Conservation (phyloP, 2,797 vertebrate species). For the Hafferia zeledoni region DNA sequence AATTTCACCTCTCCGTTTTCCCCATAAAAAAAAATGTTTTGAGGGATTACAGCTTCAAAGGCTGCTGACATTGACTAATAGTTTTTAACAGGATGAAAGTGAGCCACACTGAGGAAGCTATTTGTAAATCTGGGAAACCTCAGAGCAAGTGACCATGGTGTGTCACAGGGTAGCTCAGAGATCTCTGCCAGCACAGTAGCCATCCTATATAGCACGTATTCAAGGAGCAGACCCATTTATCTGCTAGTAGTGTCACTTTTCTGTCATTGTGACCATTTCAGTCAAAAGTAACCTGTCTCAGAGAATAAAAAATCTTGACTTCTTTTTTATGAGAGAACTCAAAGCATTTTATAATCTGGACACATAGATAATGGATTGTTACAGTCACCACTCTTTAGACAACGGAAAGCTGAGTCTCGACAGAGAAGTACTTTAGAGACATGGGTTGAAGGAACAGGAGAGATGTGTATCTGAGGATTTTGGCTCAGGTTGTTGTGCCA, state of each 20-base stretch:
- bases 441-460: background rate
- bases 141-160: background rate
- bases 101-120: background rate
- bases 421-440: background rate
- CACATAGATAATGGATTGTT: background rate
- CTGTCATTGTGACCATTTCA: background rate
- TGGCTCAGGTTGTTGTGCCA: background rate
- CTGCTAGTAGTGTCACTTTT: background rate
- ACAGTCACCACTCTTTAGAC: background rate
- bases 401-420: background rate
- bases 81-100: background rate
- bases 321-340: background rate
- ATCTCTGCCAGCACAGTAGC: background rate
- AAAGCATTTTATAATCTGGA: background rate
- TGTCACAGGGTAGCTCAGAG: background rate
- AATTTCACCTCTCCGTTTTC: background rate
- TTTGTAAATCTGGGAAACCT: background rate
- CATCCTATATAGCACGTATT: background rate
- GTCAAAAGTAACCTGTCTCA: background rate
- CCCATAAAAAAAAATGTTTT: background rate
- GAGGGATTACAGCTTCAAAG: background rate
- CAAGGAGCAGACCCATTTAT: background rate
- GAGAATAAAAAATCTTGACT: background rate
- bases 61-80: background rate
- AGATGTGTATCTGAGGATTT: background rate